Percentiles rank a stretch among this genome's conserved stretches.
phyloP scores from a whole-genome alignment of 2,797 vertebrate species.

The Notolepis coatsorum region DNA sequence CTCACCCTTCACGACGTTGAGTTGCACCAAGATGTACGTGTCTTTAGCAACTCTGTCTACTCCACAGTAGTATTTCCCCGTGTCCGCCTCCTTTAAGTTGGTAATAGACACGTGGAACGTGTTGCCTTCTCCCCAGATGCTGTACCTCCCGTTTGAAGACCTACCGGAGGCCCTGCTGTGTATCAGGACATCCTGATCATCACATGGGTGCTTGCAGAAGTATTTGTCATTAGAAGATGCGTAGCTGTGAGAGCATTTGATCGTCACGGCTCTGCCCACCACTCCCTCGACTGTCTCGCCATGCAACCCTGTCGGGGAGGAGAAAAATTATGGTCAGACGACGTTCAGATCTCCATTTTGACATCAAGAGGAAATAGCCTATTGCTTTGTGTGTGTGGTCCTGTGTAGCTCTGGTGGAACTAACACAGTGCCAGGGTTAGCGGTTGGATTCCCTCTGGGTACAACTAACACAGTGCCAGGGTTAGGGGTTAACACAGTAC shows the following conservation, averaged over 20 bases:
- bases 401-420: too few relatives aligned
- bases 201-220: conserved; percentile 55
- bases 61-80: conserved; percentile 64
- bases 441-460: too few relatives aligned
- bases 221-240: conserved; percentile 56
- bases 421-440: too few relatives aligned
- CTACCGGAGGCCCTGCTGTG: not conserved
- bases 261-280: not conserved
- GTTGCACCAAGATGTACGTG: conserved; percentile 27
- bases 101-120: conserved; percentile 61
- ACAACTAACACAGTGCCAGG: too few relatives aligned
- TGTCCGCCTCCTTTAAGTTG: conserved; percentile 37
- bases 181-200: conserved; percentile 23
- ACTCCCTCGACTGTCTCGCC: conserved; percentile 14
- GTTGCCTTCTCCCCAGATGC: conserved; percentile 43
- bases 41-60: conserved; percentile 15
- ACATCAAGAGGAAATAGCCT: too few relatives aligned
- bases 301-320: conserved; percentile 36
- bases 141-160: conserved; percentile 21
- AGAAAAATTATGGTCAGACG: conserved; percentile 36
- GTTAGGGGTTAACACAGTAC: too few relatives aligned
- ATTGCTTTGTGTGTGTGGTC: too few relatives aligned
- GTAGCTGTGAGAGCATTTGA: conserved; percentile 44
- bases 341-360: not conserved
- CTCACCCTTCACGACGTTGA: conserved; percentile 59